Percentiles rank a stretch among this genome's conserved stretches.
Conservation (phyloP, 2,797 vertebrate genomes). For the Toxotes lorentzi region DNA sequence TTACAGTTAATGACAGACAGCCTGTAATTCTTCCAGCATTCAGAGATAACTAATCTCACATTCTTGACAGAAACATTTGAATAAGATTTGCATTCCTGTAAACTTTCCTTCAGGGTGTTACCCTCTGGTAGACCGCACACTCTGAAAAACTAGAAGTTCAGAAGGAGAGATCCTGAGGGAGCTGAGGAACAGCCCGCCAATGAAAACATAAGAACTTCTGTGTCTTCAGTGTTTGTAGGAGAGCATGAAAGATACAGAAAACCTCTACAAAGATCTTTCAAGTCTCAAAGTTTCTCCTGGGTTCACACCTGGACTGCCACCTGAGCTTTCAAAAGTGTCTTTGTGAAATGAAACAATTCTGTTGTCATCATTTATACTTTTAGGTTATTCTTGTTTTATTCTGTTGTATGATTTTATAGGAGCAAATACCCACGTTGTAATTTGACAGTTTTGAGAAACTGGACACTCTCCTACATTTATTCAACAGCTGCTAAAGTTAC, state of each 20-base stretch:
- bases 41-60: background rate
- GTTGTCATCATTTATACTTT: too few relatives aligned
- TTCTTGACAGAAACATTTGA: constrained; percentile 45
- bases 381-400: too few relatives aligned
- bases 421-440: too few relatives aligned
- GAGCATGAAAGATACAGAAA: background rate
- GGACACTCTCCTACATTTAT: too few relatives aligned
- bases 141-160: background rate
- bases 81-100: constrained; percentile 54
- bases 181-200: background rate
- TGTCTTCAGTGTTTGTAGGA: background rate
- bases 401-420: too few relatives aligned
- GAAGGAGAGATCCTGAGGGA: background rate
- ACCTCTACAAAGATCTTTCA: background rate
- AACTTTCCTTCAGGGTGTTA: background rate
- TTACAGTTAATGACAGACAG: background rate
- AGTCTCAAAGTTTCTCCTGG: background rate
- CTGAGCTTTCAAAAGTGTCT: background rate
- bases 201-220: background rate
- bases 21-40: background rate
- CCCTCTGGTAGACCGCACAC: background rate
- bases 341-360: background rate
- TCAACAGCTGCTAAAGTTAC: too few relatives aligned
- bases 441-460: too few relatives aligned
- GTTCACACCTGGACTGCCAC: background rate